These are phyloP conservation scores for Bombus superbus DNA, from an alignment of 1,140 invertebrate species.

Conservation along the genomic window DNA sequence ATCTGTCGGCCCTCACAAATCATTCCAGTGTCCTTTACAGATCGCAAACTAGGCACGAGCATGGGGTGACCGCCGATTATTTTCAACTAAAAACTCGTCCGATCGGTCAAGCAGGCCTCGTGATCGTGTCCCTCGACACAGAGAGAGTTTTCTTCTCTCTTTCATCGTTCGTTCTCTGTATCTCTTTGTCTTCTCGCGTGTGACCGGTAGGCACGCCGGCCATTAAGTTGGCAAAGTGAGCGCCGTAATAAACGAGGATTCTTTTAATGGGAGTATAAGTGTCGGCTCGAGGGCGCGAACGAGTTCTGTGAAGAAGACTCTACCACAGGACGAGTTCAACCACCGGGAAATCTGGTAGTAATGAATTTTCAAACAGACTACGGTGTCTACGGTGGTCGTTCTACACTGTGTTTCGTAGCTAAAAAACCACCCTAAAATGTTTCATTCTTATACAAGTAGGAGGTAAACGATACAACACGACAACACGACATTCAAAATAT, in stretches of 20 bases:
- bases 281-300: constrained; percentile 41
- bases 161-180: background rate
- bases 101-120: constrained; percentile 50
- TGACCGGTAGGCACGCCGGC: constrained; percentile 47
- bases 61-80: constrained; percentile 62
- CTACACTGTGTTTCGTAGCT: background rate
- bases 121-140: background rate
- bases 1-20: constrained; percentile 67
- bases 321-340: constrained; percentile 13
- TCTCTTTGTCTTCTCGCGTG: constrained; percentile 18
- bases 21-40: constrained; percentile 57
- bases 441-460: too few species aligned
- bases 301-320: constrained; percentile 5
- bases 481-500: too few species aligned
- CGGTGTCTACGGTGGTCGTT: background rate
- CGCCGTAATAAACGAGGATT: constrained; percentile 56
- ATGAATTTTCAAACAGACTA: constrained; percentile 52
- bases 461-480: too few species aligned
- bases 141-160: background rate
- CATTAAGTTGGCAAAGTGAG: constrained; percentile 58
- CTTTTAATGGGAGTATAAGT: constrained; percentile 54
- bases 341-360: constrained; percentile 52
- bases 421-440: background rate
- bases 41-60: constrained; percentile 58
- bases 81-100: constrained; percentile 57